Conservation (phyloP, 64 coral and sea anemone species). For the Stylophora pistillata region DNA sequence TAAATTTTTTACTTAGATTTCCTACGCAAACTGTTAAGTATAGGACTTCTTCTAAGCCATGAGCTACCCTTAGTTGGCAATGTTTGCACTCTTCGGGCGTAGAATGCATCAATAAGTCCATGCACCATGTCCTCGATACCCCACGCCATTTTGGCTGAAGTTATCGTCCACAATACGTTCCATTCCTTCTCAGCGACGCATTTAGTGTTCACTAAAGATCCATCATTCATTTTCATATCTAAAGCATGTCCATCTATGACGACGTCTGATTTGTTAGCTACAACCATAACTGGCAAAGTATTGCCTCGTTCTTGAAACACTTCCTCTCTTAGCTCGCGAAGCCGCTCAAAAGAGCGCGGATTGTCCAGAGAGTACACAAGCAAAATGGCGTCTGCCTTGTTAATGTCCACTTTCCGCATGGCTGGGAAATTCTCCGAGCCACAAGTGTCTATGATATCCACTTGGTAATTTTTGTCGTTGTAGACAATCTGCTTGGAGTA, state of each 20-base stretch:
- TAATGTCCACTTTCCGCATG: slow-evolving; percentile 67
- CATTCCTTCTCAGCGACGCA: slow-evolving; percentile 63
- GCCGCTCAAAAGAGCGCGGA: slow-evolving; percentile 48
- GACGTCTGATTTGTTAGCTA: slow-evolving; percentile 71
- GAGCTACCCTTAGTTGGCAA: slow-evolving; percentile 32
- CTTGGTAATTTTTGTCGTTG: slow-evolving; percentile 66
- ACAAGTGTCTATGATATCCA: slow-evolving; percentile 79
- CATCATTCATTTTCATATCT: slow-evolving; percentile 37
- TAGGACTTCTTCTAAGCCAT: background rate
- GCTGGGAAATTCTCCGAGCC: slow-evolving; percentile 75
- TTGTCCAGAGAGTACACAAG: slow-evolving; percentile 68
- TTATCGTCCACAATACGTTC: slow-evolving; percentile 65
- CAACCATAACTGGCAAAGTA: slow-evolving; percentile 54
- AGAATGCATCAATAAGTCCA: slow-evolving; percentile 57
- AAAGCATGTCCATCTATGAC: slow-evolving; percentile 50
- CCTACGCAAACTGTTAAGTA: background rate
- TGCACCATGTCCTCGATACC: slow-evolving; percentile 52
- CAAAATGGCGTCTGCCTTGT: slow-evolving; percentile 67
- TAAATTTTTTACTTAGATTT: background rate
- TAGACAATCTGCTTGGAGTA: slow-evolving; percentile 66
- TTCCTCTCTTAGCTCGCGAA: slow-evolving; percentile 46
- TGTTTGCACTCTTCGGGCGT: slow-evolving; percentile 53
- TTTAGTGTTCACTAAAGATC: slow-evolving; percentile 61
- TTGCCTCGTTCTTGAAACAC: slow-evolving; percentile 49
- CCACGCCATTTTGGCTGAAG: slow-evolving; percentile 65